A percentile compares a stretch with the other conserved stretches of the same genome.
These are phyloP conservation scores for Drosophila rellima DNA, from an alignment of 2,888 invertebrate genomes.

Conservation along the genomic window DNA sequence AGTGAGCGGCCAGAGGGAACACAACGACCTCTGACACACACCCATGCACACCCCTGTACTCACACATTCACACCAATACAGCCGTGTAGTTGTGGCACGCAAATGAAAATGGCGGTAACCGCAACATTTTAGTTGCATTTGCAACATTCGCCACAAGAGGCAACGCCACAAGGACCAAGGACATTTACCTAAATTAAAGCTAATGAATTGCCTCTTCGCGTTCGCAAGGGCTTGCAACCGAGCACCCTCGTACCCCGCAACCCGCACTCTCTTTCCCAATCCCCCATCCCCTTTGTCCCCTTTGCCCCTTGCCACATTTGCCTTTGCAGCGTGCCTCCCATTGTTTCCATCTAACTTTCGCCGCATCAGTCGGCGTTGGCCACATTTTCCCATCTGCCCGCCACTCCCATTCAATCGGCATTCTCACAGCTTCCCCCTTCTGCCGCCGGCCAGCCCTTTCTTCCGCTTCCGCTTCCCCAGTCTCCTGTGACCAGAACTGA, in stretches of 20 bases:
- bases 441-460: too few species aligned
- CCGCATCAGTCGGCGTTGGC: slow-evolving; percentile 50
- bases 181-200: slow-evolving; percentile 82
- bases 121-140: slow-evolving; percentile 80
- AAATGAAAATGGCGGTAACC: slow-evolving; percentile 73
- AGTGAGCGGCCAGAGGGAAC: slow-evolving; percentile 44
- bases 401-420: background rate
- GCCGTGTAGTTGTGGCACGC: slow-evolving; percentile 13
- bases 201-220: slow-evolving; percentile 80
- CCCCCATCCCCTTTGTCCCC: background rate
- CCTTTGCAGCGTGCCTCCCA: slow-evolving; percentile 6
- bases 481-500: slow-evolving; percentile 4
- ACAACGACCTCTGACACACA: slow-evolving; percentile 36
- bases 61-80: slow-evolving; percentile 4
- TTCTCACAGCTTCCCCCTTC: background rate
- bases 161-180: slow-evolving; percentile 81
- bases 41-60: slow-evolving; percentile 11
- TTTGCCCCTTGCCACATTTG: background rate
- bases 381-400: slow-evolving; percentile 31
- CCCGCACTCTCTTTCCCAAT: background rate
- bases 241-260: background rate
- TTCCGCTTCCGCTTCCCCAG: background rate
- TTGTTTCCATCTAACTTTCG: slow-evolving; percentile 53
- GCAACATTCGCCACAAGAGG: slow-evolving; percentile 79
- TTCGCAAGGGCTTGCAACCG: slow-evolving; percentile 55